These are phyloP conservation scores for Danionella cerebrum DNA, from an alignment of 2,113 vertebrate species.

Conservation along the genomic window DNA sequence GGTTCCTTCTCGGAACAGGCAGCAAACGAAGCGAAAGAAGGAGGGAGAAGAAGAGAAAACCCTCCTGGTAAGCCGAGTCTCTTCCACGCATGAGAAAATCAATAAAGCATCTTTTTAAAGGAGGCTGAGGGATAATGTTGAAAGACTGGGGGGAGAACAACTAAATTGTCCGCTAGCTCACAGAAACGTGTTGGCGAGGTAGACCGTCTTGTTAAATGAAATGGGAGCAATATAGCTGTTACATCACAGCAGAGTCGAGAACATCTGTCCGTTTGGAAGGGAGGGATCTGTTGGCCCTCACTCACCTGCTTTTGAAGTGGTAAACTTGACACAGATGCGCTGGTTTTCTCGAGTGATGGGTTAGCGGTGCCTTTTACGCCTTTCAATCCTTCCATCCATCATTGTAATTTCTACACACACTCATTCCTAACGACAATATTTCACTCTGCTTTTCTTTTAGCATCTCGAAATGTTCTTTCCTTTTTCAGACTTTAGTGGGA, in stretches of 20 bases:
- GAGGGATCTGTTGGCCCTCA: neutral
- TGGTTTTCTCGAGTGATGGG: no score
- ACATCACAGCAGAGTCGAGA: neutral
- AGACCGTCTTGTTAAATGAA: neutral
- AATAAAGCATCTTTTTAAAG: constrained; percentile 30
- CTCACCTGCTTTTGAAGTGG: neutral
- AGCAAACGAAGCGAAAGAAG: constrained; percentile 23
- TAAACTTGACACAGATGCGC: neutral
- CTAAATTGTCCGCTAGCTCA: no score
- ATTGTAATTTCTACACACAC: no score
- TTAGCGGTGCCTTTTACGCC: no score
- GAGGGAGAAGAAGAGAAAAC: neutral
- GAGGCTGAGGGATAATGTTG: constrained; percentile 7
- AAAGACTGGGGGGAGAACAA: constrained; percentile 5
- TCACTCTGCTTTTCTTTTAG: no score
- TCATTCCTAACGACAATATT: no score
- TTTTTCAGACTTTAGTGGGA: no score
- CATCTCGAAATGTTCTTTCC: no score
- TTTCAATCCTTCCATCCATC: no score
- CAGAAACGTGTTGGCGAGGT: neutral
- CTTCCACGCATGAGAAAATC: constrained; percentile 26
- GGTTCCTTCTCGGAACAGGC: constrained; percentile 25
- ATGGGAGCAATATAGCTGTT: neutral
- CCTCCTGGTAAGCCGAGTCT: neutral
- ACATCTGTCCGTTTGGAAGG: neutral